phyloP scores from a whole-genome alignment of 2,888 invertebrate genomes.

The Dioctria rufipes region DNA sequence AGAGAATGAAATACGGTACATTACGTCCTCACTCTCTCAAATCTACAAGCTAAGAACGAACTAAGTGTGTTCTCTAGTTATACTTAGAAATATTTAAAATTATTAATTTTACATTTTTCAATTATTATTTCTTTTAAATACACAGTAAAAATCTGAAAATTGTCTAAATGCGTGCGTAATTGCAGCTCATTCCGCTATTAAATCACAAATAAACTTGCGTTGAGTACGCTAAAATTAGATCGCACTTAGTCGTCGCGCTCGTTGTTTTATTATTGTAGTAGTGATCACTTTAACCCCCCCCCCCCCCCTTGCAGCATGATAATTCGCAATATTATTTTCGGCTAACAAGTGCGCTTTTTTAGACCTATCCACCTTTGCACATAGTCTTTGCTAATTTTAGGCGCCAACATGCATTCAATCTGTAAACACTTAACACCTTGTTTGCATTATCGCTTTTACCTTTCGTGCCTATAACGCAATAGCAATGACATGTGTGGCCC shows the following conservation, averaged over 20 bases:
- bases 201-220: not conserved
- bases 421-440: not conserved
- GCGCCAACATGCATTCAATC: not conserved
- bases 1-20: too few species aligned
- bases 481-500: not conserved
- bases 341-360: not conserved
- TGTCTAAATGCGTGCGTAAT: not conserved
- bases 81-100: too few species aligned
- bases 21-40: too few species aligned
- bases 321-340: not conserved
- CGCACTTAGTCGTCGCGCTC: not conserved
- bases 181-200: not conserved
- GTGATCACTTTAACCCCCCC: too few species aligned
- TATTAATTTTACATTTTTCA: too few species aligned
- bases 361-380: not conserved
- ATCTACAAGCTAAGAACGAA: too few species aligned
- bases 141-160: too few species aligned
- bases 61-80: too few species aligned
- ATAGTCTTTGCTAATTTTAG: not conserved
- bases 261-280: too few species aligned
- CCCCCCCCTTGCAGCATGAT: not conserved
- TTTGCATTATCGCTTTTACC: not conserved
- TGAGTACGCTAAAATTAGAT: not conserved
- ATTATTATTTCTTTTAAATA: too few species aligned
- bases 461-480: not conserved